phyloP scores from a whole-genome alignment of 2,113 vertebrate genomes.

The Vidua macroura region DNA sequence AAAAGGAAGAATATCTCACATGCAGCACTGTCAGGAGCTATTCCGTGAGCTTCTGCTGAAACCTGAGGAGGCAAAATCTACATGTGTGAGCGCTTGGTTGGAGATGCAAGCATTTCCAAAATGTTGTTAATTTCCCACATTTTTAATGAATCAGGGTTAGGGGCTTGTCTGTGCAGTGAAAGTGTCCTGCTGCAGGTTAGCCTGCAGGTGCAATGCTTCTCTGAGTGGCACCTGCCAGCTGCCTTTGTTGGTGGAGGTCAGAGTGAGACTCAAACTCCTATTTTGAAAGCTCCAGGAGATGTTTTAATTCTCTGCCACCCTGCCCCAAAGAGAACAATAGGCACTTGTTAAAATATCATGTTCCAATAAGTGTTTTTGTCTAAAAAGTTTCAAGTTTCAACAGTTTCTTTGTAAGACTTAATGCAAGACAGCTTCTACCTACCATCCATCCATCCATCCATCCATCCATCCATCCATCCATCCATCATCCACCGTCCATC shows the following conservation, averaged over 20 bases:
- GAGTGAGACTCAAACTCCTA: not conserved
- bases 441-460: not conserved
- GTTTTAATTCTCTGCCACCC: not conserved
- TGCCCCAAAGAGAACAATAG: not conserved
- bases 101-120: not conserved
- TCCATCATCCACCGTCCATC: not conserved
- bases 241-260: not conserved
- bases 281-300: not conserved
- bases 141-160: not conserved
- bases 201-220: accelerated
- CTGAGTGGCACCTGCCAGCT: not conserved
- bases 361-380: not conserved
- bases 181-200: not conserved
- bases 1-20: not conserved
- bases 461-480: not conserved
- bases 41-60: not conserved
- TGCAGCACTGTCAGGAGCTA: not conserved
- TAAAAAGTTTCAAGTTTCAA: not conserved
- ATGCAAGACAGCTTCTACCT: not conserved
- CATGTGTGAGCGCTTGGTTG: not conserved
- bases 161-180: not conserved
- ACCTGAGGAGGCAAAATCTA: not conserved
- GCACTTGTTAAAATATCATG: not conserved
- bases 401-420: not conserved
- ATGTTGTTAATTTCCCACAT: not conserved